phyloP scores from a whole-genome alignment of 2,888 invertebrate genomes.

The Epirrita christyi region DNA sequence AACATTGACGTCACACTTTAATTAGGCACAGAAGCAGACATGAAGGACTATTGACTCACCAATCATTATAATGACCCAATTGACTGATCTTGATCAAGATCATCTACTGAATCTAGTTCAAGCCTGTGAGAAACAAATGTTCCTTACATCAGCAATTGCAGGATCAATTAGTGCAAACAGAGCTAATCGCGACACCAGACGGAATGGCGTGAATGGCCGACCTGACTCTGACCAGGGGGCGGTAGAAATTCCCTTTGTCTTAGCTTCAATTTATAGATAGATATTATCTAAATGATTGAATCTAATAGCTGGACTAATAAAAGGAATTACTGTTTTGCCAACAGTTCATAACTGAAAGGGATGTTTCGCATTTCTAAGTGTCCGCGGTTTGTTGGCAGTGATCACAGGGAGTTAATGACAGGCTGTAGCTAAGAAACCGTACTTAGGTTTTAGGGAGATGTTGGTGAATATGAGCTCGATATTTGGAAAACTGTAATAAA shows the following conservation, averaged over 20 bases:
- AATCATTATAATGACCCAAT: constrained; percentile 54
- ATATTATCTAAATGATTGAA: constrained; percentile 8
- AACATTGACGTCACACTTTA: constrained; percentile 25
- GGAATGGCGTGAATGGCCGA: constrained; percentile 71
- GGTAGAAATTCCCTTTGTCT: constrained; percentile 24
- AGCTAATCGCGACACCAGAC: constrained; percentile 70
- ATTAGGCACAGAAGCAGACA: constrained; percentile 25
- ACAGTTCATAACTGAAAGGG: too few species aligned
- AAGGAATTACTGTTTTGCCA: background rate
- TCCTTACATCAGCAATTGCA: constrained; percentile 43
- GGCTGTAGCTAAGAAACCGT: too few species aligned
- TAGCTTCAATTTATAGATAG: constrained; percentile 17
- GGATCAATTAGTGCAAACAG: constrained; percentile 54
- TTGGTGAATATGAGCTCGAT: too few species aligned
- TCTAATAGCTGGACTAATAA: constrained; percentile 7
- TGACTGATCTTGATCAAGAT: constrained; percentile 60
- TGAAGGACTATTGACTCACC: constrained; percentile 29
- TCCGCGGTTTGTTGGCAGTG: too few species aligned
- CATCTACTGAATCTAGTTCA: constrained; percentile 48
- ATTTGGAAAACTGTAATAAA: too few species aligned
- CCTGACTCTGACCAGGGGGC: constrained; percentile 44
- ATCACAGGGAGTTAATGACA: too few species aligned
- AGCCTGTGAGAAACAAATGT: constrained; percentile 28
- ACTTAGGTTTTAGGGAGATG: too few species aligned
- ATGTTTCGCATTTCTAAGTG: too few species aligned